A percentile compares a stretch with the other conserved stretches of the same genome.
Evolutionary conservation across 2,113 vertebrate species (phyloP).

Genomic region (Anser brachyrhynchus): DNA sequence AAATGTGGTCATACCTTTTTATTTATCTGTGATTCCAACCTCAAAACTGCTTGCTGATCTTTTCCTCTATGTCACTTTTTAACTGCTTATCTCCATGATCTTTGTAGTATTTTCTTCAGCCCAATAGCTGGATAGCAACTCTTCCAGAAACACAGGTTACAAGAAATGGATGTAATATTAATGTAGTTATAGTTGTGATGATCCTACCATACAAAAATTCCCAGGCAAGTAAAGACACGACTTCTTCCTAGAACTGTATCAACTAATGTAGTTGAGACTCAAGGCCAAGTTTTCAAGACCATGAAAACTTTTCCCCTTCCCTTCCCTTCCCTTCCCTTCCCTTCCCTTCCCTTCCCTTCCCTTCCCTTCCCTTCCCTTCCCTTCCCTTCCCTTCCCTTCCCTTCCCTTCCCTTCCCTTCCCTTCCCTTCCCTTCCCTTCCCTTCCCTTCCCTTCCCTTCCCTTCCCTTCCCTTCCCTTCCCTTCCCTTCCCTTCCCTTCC

Average conservation of each 20-base stretch:
- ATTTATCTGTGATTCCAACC: background rate
- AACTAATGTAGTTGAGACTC: background rate
- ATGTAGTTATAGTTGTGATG: background rate
- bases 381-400: too few species aligned
- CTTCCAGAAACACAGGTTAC: background rate
- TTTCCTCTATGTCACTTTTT: background rate
- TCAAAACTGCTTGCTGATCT: background rate
- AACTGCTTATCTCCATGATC: background rate
- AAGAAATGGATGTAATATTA: background rate
- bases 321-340: too few species aligned
- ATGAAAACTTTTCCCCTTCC: too few species aligned
- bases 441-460: too few species aligned
- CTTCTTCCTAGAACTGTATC: background rate
- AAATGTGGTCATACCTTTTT: background rate
- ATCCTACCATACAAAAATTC: background rate
- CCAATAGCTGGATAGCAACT: background rate
- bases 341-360: too few species aligned
- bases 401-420: too few species aligned
- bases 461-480: too few species aligned
- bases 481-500: too few species aligned
- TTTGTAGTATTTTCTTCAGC: background rate
- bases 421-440: too few species aligned
- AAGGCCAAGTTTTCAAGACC: background rate
- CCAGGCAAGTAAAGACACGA: background rate
- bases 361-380: too few species aligned